Evolutionary conservation across 2,797 vertebrate genomes (phyloP), one percentile per base, ranked within the genome.

Genomic region (Choloepus didactylus): DNA sequence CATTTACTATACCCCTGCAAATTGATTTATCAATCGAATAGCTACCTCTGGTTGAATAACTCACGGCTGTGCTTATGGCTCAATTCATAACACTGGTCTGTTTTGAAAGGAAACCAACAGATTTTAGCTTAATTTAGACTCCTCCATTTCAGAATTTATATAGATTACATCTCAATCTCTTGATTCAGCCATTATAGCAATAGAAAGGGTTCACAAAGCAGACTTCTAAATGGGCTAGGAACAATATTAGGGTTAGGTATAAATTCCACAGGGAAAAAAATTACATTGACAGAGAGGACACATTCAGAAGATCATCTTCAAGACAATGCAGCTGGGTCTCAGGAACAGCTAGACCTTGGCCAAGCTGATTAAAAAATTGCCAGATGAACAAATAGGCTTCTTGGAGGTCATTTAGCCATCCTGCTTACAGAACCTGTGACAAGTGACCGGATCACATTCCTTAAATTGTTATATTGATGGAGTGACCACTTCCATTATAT

Each of bases 21-120:
- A 98, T 97, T 98, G 97, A 97, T 97, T 98, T 98, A 98, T 97
- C 97, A 87, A 89, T 97, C 97, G 98, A 98, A 96, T 82, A 96
- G 87, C 95, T 87, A 46, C 96, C 84, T 76, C 91, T 95, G 81
- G 95, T 89, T 96, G 96, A 96, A 76, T 95, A 96, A 96, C 95
- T 97, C 91, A 91, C 1, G n/a, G 35, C 91, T 93, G 35, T 73
- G 67, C 69, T 92, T 96, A 92, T 90, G 84, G 49, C 91, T 97
- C 38, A 94, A 89, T 95, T 97, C 66, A 84, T 64, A 95, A 93
- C 8, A 91, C 41, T 49, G 23, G 10, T 89, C 77, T 93, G 64
- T 77, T 91, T 95, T 86, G 59, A 93, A 92, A 70, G 76, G 54
- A 83, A 92, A 51, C 41, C 31, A 44, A 88, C 59, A 91, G 18